Conservation (phyloP, 2,888 invertebrate species). For the Hypselothyrea guttata region DNA sequence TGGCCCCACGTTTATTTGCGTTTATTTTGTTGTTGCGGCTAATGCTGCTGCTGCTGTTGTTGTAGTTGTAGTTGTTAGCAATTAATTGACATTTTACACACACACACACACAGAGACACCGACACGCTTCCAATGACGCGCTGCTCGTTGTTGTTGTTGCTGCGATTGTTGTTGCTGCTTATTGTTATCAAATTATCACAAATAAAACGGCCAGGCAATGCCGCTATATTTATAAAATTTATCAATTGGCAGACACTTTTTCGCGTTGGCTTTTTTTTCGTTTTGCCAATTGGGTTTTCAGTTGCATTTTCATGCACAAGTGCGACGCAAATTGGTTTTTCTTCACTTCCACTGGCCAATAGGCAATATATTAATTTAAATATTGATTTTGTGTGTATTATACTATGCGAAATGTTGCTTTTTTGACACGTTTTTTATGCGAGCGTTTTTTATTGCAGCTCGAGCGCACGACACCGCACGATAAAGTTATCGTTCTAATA, state of each 20-base stretch:
- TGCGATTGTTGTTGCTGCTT: slow-evolving; percentile 29
- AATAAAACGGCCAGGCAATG: slow-evolving; percentile 30
- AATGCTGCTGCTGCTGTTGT: slow-evolving; percentile 1
- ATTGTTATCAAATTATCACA: slow-evolving; percentile 70
- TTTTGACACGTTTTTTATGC: slow-evolving; percentile 64
- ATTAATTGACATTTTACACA: slow-evolving; percentile 66
- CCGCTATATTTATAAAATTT: slow-evolving; percentile 34
- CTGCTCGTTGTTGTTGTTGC: slow-evolving; percentile 21
- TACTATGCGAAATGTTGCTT: slow-evolving; percentile 13
- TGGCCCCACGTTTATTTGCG: slow-evolving; percentile 53
- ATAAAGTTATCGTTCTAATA: slow-evolving; percentile 39
- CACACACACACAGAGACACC: slow-evolving; percentile 12
- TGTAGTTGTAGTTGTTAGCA: slow-evolving; percentile 35
- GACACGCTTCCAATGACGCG: slow-evolving; percentile 18
- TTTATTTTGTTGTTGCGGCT: slow-evolving; percentile 12
- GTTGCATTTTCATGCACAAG: slow-evolving; percentile 22
- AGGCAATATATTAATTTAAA: background rate
- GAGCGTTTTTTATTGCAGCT: slow-evolving; percentile 24
- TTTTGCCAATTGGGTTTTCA: slow-evolving; percentile 33
- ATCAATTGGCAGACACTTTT: slow-evolving; percentile 37
- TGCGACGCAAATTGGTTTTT: slow-evolving; percentile 34
- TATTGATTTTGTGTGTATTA: slow-evolving; percentile 4
- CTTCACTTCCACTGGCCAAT: background rate
- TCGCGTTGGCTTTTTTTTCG: slow-evolving; percentile 25
- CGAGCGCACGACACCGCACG: slow-evolving; percentile 39